These are phyloP conservation scores for Drosophila nr. perissopoda DNA, from an alignment of 2,888 invertebrate species.

Conservation along the genomic window DNA sequence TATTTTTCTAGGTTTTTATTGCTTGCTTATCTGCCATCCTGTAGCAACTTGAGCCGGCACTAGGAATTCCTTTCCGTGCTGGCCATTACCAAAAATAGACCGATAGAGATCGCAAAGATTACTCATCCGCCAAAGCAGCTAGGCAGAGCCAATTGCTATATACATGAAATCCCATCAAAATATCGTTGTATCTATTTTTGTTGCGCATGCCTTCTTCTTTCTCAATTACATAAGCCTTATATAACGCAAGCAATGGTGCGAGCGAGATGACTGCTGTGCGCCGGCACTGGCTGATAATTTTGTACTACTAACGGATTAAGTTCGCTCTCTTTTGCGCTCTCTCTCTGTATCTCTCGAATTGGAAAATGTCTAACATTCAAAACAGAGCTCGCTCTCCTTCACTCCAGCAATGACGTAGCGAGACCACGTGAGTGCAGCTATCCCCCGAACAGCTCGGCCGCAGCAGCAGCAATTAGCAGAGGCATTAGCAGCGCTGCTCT, in stretches of 20 bases:
- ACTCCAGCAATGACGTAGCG: conserved; percentile 15
- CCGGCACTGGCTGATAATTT: conserved; percentile 11
- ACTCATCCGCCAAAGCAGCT: conserved; percentile 47
- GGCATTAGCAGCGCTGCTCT: conserved; percentile 38
- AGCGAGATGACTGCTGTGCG: conserved; percentile 53
- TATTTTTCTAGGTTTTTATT: not conserved
- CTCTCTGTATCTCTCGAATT: not conserved
- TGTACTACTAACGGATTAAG: conserved; percentile 2
- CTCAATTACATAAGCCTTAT: conserved; percentile 80
- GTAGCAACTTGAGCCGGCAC: conserved; percentile 58
- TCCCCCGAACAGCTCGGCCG: conserved; percentile 19
- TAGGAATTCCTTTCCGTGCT: conserved; percentile 34
- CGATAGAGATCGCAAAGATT: conserved; percentile 50
- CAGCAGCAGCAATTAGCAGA: conserved; percentile 3
- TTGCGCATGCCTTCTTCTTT: conserved; percentile 64
- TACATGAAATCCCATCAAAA: conserved; percentile 19
- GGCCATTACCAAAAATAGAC: conserved; percentile 58
- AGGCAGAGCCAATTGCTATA: conserved; percentile 2
- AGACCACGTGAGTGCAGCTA: conserved; percentile 53
- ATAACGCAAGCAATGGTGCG: conserved; percentile 61
- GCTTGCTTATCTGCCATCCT: conserved; percentile 41
- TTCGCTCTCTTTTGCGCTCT: not conserved
- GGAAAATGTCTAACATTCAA: conserved; percentile 22
- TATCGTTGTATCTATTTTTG: conserved; percentile 60
- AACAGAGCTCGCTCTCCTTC: conserved; percentile 24